Base-by-base conservation (phyloP, 64 coral and sea anemone genomes). In the Stichodactyla mertensii region DNA sequence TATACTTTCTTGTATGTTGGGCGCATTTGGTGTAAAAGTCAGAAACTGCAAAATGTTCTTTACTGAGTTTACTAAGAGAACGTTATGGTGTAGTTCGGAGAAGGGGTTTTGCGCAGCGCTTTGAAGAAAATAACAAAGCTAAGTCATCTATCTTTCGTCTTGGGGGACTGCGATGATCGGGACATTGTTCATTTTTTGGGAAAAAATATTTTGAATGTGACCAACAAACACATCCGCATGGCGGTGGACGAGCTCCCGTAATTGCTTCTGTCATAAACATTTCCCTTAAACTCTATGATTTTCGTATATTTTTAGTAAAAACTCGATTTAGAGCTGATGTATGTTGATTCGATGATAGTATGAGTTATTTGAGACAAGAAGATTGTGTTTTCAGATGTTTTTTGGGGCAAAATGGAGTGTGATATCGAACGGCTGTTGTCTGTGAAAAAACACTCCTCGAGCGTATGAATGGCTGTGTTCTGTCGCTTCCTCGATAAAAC, bases 181-280 rank as follows among this genome's bases (percentile, higher is more conserved):
- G 52, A 18, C 28, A 84, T 36, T 14, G 5, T 78, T 60, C 20
- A 16, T 61, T 90, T 77, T 74, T 54, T 16, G 79, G 90, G 66
- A 54, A 93, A 97, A 85, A 86, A 82, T 51, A 84, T 86, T 70
- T 87, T 88, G 86, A 92, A 90, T 71, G 57, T 82, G 91, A 81
- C 66, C 92, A 97, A 97, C 94, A 97, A 97, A 97, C 94, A 97
- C 94, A 97, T 97, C 90, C 87, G 77, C 87, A 97, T 84, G 92
- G 86, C 79, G 82, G 91, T 66, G 90, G 51, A 83, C 52, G 31
- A 90, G 57, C 85, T 89, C 89, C 88, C 91, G 94, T 92, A 97
- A 97, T 93, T 87, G 88, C 94, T 97, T 83, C 77, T 83, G 84
- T 80, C 91, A 83, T 97, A 93, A 97, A 97, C 91, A 97, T 92